These are phyloP conservation scores for Cydia amplana DNA, from an alignment of 1,140 invertebrate species.

Conservation along the genomic window DNA sequence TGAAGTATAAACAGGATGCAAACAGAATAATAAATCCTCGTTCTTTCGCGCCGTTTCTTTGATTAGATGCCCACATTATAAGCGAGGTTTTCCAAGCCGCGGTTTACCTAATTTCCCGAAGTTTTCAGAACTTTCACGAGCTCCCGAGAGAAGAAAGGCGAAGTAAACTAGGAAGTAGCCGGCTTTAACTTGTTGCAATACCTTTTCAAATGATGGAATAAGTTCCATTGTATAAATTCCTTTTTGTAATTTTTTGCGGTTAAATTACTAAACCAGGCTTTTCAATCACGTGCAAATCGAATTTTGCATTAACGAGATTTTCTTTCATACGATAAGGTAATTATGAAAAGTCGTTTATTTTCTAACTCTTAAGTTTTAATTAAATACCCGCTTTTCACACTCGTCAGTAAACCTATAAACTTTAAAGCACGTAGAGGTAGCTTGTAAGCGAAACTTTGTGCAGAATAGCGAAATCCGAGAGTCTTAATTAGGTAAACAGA, in stretches of 20 bases:
- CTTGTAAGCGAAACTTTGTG: not conserved
- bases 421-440: not conserved
- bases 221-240: conserved; percentile 30
- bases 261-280: conserved; percentile 27
- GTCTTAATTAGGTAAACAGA: conserved; percentile 19
- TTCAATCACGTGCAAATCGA: conserved; percentile 19
- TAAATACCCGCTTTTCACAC: not conserved
- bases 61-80: conserved; percentile 31
- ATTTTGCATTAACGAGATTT: conserved; percentile 14
- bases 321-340: not conserved
- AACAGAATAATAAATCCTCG: conserved; percentile 11
- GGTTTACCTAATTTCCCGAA: conserved; percentile 17
- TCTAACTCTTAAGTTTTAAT: not conserved
- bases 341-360: not conserved
- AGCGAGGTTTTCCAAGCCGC: conserved; percentile 21
- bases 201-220: conserved; percentile 32
- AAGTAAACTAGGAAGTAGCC: conserved; percentile 27
- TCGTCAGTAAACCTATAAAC: not conserved
- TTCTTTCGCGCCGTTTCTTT: conserved; percentile 23
- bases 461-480: conserved; percentile 6
- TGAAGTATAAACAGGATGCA: conserved; percentile 16
- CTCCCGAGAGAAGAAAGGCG: conserved; percentile 13
- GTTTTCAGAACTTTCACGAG: conserved; percentile 23
- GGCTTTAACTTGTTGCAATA: conserved; percentile 31
- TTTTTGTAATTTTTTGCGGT: conserved; percentile 19